Conservation (phyloP, 2,888 invertebrate genomes). For the Allygus modestus region DNA sequence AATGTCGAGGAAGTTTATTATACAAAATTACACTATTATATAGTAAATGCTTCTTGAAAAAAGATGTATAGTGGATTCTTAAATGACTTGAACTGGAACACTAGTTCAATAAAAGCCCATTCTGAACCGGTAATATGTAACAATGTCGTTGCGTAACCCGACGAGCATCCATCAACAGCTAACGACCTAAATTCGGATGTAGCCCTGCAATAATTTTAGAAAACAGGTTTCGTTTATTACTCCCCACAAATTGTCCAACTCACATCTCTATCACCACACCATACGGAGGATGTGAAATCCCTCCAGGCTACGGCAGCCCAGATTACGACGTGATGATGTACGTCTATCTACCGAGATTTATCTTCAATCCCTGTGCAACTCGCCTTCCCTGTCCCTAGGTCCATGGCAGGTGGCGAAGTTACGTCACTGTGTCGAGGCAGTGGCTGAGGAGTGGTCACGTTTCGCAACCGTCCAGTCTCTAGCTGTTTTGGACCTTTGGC, state of each 20-base stretch:
- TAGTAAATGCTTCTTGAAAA: too few species aligned
- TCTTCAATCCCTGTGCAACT: background rate
- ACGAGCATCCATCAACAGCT: background rate
- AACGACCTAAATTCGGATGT: background rate
- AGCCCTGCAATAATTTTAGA: background rate
- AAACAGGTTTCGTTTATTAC: background rate
- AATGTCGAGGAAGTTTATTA: too few species aligned
- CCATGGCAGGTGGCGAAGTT: slow-evolving; percentile 12
- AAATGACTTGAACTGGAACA: background rate
- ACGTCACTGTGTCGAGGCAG: background rate
- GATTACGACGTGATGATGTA: background rate
- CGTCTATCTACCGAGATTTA: background rate
- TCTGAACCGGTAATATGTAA: background rate
- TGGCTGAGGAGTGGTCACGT: slow-evolving; percentile 20
- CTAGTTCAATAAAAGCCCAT: background rate
- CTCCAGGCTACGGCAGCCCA: background rate
- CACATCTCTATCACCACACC: background rate
- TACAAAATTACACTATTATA: too few species aligned
- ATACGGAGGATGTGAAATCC: background rate
- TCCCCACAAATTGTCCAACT: background rate
- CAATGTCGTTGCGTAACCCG: background rate
- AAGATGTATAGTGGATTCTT: too few species aligned
- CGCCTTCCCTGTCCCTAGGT: background rate
- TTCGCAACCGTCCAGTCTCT: background rate
- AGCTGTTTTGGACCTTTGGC: slow-evolving; percentile 39